Evolutionary conservation across 2,113 vertebrate genomes (phyloP).

Genomic region (Lucifuga dentata): DNA sequence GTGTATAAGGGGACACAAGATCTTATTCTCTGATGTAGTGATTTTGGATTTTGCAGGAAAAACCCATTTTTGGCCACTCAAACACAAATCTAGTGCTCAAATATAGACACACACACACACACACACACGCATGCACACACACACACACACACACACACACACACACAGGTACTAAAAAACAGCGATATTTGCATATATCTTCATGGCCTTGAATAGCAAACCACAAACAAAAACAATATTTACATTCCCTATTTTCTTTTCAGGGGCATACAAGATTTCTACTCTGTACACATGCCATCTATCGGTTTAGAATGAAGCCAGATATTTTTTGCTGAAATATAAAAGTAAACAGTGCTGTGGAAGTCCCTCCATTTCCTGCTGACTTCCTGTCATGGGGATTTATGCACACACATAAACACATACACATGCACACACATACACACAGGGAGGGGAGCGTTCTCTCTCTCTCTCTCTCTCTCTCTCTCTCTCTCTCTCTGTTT

Average conservation of each 20-base stretch:
- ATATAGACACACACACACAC: not conserved
- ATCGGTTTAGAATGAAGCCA: conserved; percentile 68
- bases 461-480: too few relatives aligned
- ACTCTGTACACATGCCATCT: conserved; percentile 54
- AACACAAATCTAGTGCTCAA: not conserved
- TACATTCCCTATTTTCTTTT: conserved; percentile 55
- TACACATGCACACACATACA: conserved; percentile 20
- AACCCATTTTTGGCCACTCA: not conserved
- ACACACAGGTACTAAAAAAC: conserved; percentile 29
- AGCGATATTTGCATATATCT: conserved; percentile 33
- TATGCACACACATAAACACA: conserved; percentile 49
- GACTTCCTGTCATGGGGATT: conserved; percentile 76
- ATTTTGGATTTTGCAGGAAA: conserved; percentile 1
- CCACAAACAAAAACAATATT: conserved; percentile 61
- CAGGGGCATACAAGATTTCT: conserved; percentile 35
- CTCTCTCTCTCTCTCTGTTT: conserved; percentile 65
- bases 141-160: conserved; percentile 4
- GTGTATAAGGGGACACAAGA: not conserved
- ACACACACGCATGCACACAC: conserved; percentile 22
- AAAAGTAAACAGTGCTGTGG: conserved; percentile 79
- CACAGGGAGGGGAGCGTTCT: conserved; percentile 33
- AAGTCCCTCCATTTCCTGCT: conserved; percentile 83
- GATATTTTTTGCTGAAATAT: conserved; percentile 74
- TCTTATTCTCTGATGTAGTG: not conserved
- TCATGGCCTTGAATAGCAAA: conserved; percentile 26